A percentile compares a stretch with the other conserved stretches of the same genome.
Evolutionary conservation across 2,797 vertebrate genomes (phyloP).

Genomic region (Notolepis coatsorum): DNA sequence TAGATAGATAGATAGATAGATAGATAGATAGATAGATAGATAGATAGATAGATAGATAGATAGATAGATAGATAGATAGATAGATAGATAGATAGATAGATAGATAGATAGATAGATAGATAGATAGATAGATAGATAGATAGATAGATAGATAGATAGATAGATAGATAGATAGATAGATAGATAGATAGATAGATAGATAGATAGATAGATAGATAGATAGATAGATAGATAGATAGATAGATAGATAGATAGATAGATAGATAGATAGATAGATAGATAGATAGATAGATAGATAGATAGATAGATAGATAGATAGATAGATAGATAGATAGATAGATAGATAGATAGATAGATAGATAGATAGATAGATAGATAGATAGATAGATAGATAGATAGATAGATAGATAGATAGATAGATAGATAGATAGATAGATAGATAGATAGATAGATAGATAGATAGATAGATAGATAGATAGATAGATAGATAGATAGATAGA

Average conservation of each 20-base stretch:
- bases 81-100: too few species aligned
- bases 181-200: too few species aligned
- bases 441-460: too few species aligned
- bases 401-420: constrained; percentile 34
- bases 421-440: too few species aligned
- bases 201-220: constrained; percentile 14
- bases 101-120: too few species aligned
- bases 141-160: constrained; percentile 38
- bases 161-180: too few species aligned
- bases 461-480: constrained; percentile 17
- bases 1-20: too few species aligned
- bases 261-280: too few species aligned
- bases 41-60: constrained; percentile 17
- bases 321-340: constrained; percentile 29
- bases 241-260: too few species aligned
- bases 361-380: constrained; percentile 15
- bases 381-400: constrained; percentile 25
- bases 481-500: constrained; percentile 37
- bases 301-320: constrained; percentile 33
- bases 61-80: constrained; percentile 37
- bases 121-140: constrained; percentile 13
- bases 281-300: constrained; percentile 11
- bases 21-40: too few species aligned
- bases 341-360: too few species aligned
- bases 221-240: constrained; percentile 32